A percentile compares a stretch with the other conserved stretches of the same genome.
These are phyloP conservation scores for Tragopan temminckii DNA, from an alignment of 2,797 vertebrate genomes.

Conservation along the genomic window DNA sequence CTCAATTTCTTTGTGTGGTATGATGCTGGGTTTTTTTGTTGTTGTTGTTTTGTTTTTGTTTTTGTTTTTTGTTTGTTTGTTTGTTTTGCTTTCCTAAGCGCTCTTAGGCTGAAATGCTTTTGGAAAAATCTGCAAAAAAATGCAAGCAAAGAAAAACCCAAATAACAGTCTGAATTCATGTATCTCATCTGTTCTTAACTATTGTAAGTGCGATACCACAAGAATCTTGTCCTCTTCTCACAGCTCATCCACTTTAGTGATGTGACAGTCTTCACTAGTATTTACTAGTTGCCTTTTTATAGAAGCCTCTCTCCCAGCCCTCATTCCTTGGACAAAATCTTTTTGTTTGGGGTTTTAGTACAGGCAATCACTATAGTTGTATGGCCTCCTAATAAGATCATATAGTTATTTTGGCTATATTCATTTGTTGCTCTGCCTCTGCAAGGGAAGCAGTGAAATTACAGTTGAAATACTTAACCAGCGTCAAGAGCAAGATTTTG, in stretches of 20 bases:
- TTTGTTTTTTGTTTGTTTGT: no score
- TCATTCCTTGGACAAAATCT: neutral
- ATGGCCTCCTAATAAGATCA: neutral
- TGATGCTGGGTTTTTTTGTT: neutral
- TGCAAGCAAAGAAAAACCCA: no score
- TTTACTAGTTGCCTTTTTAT: neutral
- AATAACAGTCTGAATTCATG: no score
- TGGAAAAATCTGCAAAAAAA: neutral
- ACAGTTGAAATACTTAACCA: neutral
- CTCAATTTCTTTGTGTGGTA: neutral
- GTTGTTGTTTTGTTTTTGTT: no score
- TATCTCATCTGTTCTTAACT: neutral
- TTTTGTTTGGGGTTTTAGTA: neutral
- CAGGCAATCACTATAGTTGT: neutral
- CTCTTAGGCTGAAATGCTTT: neutral
- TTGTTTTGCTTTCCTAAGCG: neutral
- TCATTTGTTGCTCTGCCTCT: neutral
- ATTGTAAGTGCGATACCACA: neutral
- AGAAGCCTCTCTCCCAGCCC: neutral
- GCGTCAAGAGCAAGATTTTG: neutral
- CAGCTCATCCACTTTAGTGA: rapidly evolving
- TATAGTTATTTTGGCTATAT: neutral
- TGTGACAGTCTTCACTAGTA: neutral
- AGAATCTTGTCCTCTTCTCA: neutral
- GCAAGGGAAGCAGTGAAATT: neutral